Base-by-base conservation (phyloP, 2,113 vertebrate species). In the Rana temporaria region DNA sequence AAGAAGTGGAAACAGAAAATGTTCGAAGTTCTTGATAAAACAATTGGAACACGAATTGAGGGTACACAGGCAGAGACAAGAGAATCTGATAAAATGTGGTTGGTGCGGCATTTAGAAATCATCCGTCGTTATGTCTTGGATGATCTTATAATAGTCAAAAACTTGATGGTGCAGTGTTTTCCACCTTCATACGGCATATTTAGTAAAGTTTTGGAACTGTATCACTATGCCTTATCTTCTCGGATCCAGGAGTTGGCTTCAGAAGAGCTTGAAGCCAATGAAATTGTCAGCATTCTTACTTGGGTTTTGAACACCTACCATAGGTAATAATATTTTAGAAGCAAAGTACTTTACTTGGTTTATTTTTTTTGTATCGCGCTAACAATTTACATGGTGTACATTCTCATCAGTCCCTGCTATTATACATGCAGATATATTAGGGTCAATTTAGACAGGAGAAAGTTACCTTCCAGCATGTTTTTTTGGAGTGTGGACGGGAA, bases 271-370 rank as follows among this genome's bases (percentile, higher is more conserved):
- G 97, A 99, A 86, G 96, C 97, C 22, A 99, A 97, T 38, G 98
- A 99, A 85, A 99, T 99, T 0, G 98, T 99, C 70, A 98, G 96
- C 71, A 90, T 99, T 74, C 89, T 99, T 0, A 95, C 93, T 0
- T 99, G 98, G 98, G 97, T 99, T 75, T 93, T 99, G 20, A 99
- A 99, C 89, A 99, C 98, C 0, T 98, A 99, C 20, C 94, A 92
- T 20, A 98, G 97, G 98, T 98, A 90, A 88, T 64, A 8, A 34
- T 7, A 24, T 12, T 63, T 24, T 22, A 14, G 14, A 0, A 63
- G 11, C 8, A 1, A 12, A 48, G 38, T 42, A 42, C 5, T 42
- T 42, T 42, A 4, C 26, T 30, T 30, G 26, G 26, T 30, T 30
- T 30, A 30, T 2, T 30, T 30, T 30, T 30, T 30, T 30, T 30